Percentiles rank a stretch among this genome's conserved stretches.
These are phyloP conservation scores for Enhydra lutris DNA, from an alignment of 2,113 vertebrate genomes.

Conservation along the genomic window DNA sequence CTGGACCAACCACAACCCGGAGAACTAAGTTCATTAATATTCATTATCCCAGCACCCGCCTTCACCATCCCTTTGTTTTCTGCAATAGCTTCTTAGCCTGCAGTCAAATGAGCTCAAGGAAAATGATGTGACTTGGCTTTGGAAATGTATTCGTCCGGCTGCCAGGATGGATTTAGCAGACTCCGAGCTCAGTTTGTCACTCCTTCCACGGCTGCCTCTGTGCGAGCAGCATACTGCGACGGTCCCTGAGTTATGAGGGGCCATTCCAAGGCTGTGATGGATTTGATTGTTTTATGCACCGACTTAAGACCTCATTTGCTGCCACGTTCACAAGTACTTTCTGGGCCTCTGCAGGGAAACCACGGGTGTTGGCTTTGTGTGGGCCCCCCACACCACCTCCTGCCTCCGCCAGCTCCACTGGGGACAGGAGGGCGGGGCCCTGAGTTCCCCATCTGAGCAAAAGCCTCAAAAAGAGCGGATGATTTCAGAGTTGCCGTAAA, in stretches of 20 bases:
- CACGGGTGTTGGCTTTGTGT: constrained; percentile 62
- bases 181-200: constrained; percentile 83
- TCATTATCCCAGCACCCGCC: constrained; percentile 83
- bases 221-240: constrained; percentile 81
- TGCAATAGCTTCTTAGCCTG: constrained; percentile 86
- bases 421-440: constrained; percentile 39
- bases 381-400: constrained; percentile 36
- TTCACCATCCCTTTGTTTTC: constrained; percentile 86
- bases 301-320: constrained; percentile 91
- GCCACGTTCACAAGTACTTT: constrained; percentile 87
- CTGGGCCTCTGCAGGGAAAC: constrained; percentile 81
- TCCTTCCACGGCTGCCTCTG: constrained; percentile 82
- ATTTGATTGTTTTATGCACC: constrained; percentile 89
- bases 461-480: constrained; percentile 68
- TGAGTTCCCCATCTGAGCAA: constrained; percentile 64
- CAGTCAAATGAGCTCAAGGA: constrained; percentile 89
- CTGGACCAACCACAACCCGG: constrained; percentile 75
- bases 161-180: constrained; percentile 88
- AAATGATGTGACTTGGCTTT: constrained; percentile 89
- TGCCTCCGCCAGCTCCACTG: constrained; percentile 52
- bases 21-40: constrained; percentile 86
- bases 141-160: constrained; percentile 87
- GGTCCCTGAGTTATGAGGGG: constrained; percentile 87
- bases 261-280: constrained; percentile 86
- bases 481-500: constrained; percentile 69